Percentiles rank a stretch among this genome's conserved stretches.
phyloP scores from a whole-genome alignment of 1,140 invertebrate genomes.

The Anoplophora glabripennis region DNA sequence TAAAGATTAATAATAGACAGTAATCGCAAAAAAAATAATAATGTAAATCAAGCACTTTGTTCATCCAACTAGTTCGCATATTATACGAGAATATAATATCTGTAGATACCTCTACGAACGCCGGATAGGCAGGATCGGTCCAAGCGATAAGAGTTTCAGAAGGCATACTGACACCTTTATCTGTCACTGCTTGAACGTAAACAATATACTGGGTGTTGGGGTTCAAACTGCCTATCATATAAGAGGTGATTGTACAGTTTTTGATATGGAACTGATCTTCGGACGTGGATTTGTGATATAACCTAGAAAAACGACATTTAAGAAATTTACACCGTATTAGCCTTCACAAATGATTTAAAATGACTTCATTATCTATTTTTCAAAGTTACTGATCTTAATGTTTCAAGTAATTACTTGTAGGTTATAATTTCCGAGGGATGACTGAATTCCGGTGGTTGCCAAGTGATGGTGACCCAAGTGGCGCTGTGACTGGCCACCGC shows the following conservation, averaged over 20 bases:
- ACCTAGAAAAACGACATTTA: slow-evolving; percentile 47
- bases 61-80: too few relatives aligned
- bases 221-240: slow-evolving; percentile 63
- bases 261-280: slow-evolving; percentile 59
- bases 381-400: too few relatives aligned
- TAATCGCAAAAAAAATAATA: not conserved
- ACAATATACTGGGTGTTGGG: slow-evolving; percentile 77
- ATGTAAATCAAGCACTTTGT: too few relatives aligned
- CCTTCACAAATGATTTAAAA: too few relatives aligned
- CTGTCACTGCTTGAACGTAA: slow-evolving; percentile 67
- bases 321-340: too few relatives aligned
- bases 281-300: slow-evolving; percentile 64
- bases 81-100: too few relatives aligned
- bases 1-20: not conserved
- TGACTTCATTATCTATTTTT: too few relatives aligned
- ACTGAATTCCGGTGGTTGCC: slow-evolving; percentile 77
- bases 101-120: slow-evolving; percentile 71
- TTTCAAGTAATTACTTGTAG: slow-evolving; percentile 58
- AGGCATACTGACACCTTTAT: slow-evolving; percentile 65
- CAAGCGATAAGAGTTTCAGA: slow-evolving; percentile 78
- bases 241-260: slow-evolving; percentile 64
- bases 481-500: slow-evolving; percentile 73
- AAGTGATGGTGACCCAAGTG: slow-evolving; percentile 71
- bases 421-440: slow-evolving; percentile 70
- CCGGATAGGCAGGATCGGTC: slow-evolving; percentile 82